A percentile compares a stretch with the other conserved stretches of the same genome.
These are phyloP conservation scores for Cantharis flavilabris DNA, from an alignment of 2,888 invertebrate species.

Conservation along the genomic window DNA sequence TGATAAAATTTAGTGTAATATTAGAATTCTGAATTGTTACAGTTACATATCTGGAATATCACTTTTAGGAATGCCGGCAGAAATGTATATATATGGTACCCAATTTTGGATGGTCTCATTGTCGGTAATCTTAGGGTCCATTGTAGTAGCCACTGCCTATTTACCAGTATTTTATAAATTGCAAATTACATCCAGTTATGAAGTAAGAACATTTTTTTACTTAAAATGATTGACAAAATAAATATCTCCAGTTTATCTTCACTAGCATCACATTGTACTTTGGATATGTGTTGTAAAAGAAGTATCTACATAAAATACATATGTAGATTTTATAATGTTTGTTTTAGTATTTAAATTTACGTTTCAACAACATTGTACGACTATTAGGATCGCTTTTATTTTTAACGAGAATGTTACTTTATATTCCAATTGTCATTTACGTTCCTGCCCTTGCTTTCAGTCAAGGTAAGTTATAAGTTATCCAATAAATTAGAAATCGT, in stretches of 20 bases:
- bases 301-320: too few species aligned
- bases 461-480: conserved; percentile 66
- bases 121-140: conserved; percentile 68
- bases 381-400: conserved; percentile 71
- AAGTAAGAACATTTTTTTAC: conserved; percentile 57
- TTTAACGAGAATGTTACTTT: conserved; percentile 74
- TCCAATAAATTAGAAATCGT: not conserved
- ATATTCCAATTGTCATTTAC: conserved; percentile 84
- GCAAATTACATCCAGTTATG: conserved; percentile 75
- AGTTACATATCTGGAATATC: conserved; percentile 79
- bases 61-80: conserved; percentile 72
- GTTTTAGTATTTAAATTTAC: conserved; percentile 69
- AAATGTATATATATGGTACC: conserved; percentile 77
- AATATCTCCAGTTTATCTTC: too few species aligned
- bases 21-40: conserved; percentile 44
- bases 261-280: too few species aligned
- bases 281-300: too few species aligned
- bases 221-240: too few species aligned
- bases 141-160: conserved; percentile 66
- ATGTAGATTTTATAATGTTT: conserved; percentile 7
- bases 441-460: conserved; percentile 86
- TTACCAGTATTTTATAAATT: conserved; percentile 76
- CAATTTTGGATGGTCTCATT: conserved; percentile 70
- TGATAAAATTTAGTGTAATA: not conserved
- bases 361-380: conserved; percentile 71